Conservation (phyloP, 2,797 vertebrate genomes). For the Pseudocheirus occidentalis region DNA sequence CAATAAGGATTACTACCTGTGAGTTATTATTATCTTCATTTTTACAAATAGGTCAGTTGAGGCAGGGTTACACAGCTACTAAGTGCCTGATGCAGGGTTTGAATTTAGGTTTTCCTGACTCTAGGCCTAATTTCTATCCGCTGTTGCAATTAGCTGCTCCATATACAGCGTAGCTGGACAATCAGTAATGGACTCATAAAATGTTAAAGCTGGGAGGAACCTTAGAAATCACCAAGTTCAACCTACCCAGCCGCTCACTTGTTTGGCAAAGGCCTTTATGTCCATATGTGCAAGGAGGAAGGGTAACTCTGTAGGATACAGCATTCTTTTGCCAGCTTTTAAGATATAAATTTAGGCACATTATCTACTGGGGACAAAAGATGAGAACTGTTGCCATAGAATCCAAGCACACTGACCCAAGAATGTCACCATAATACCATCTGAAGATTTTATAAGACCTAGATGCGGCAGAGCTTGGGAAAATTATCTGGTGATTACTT, state of each 20-base stretch:
- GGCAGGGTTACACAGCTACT: neutral
- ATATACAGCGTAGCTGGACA: neutral
- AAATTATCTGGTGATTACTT: neutral
- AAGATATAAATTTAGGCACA: conserved; percentile 35
- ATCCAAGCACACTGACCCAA: neutral
- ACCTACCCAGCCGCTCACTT: neutral
- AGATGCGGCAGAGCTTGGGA: conserved; percentile 34
- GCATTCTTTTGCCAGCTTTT: conserved; percentile 33
- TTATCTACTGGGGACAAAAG: conserved; percentile 56
- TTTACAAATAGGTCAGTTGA: neutral
- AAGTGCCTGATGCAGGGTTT: neutral
- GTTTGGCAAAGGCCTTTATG: conserved; percentile 1
- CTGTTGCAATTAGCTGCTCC: neutral
- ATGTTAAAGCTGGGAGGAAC: neutral
- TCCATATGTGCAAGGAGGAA: neutral
- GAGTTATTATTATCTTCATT: neutral
- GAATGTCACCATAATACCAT: conserved; percentile 19
- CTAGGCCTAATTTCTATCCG: neutral
- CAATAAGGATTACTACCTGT: neutral
- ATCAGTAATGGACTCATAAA: neutral
- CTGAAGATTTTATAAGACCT: conserved; percentile 3
- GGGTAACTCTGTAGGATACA: neutral
- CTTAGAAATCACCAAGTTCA: neutral
- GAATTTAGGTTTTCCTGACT: neutral
- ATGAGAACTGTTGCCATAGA: conserved; percentile 36